Evolutionary conservation across 2,888 invertebrate genomes (phyloP), one percentile per base, ranked within the genome.

Genomic region (Unio pictorum): DNA sequence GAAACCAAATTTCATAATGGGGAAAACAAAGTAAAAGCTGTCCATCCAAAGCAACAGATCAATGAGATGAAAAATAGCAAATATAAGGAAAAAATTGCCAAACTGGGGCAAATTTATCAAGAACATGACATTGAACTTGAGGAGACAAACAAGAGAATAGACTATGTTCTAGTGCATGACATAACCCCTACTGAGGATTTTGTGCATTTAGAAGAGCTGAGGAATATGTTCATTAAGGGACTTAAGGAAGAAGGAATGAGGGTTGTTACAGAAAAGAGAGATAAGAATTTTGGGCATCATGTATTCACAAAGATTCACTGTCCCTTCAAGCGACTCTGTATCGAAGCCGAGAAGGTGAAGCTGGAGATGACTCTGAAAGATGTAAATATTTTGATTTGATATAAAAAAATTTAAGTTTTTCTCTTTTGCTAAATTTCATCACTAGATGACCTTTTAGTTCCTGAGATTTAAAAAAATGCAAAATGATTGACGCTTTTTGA

Each of bases 301-400:
- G 75, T 81, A 17, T 86, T 79, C 66, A 82, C 80, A 45, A 84
- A 87, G 59, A 74, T 90, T 5, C 86, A 87, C 70, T 82, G 85
- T 67, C 88, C 90, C 0, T 89, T 90, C 73, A 79, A 82, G 59
- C 78, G 89, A 58, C 74, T 90, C 30, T 87, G 87, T 75, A 69
- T 76, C 8, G 88, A 90, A 72, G 90, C 90, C 4, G 89, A 90
- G 66, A 76, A 71, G 55, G 82, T 87, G 20, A 84, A 86, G 56
- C 71, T 90, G 58, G 86, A 90, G 76, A 87, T 90, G 89, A 87
- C 89, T 18, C 69, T 90, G 23, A 79, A 81, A 75, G 87, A 84
- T 78, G 90, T 90, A 80, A 81, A 81, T 72, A 2, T 3, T n/a
- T 26, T 30, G 15, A 55, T 34, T 26, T 69, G 26, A 54, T 55